phyloP scores from a whole-genome alignment of 2,113 vertebrate species.

The Megaptera novaeangliae region DNA sequence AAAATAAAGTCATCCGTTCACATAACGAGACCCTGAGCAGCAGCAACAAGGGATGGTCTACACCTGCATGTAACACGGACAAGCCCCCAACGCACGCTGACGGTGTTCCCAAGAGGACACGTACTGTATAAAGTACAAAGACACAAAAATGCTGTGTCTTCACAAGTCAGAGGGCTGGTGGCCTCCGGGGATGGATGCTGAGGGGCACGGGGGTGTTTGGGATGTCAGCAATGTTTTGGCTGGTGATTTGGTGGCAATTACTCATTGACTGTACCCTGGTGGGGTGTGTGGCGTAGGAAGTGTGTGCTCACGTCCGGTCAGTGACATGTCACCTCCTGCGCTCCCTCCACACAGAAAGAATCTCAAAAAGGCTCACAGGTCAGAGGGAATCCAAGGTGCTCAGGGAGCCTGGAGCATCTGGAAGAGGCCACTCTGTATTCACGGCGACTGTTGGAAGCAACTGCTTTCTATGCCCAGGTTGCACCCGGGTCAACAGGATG shows the following conservation, averaged over 20 bases:
- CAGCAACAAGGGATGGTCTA: fast-evolving
- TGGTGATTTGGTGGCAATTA: no score
- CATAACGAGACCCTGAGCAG: background rate
- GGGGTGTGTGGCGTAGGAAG: fast-evolving
- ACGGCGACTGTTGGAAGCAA: background rate
- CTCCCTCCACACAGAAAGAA: background rate
- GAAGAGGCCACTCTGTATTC: fast-evolving
- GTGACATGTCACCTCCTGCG: background rate
- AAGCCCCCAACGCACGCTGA: background rate
- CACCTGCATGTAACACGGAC: fast-evolving
- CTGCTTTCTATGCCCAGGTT: background rate
- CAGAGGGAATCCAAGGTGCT: background rate
- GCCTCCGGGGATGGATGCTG: fast-evolving
- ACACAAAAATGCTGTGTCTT: background rate
- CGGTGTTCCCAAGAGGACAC: fast-evolving
- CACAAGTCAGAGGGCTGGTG: background rate
- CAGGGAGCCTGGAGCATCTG: background rate
- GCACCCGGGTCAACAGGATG: background rate
- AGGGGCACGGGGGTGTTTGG: fast-evolving
- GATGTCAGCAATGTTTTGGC: background rate
- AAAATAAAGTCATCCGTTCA: background rate
- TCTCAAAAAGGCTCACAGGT: background rate
- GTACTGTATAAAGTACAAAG: background rate
- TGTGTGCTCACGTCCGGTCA: background rate
- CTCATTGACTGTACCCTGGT: fast-evolving